Conservation (phyloP, 2,113 vertebrate genomes). For the Oncorhynchus kisutch region DNA sequence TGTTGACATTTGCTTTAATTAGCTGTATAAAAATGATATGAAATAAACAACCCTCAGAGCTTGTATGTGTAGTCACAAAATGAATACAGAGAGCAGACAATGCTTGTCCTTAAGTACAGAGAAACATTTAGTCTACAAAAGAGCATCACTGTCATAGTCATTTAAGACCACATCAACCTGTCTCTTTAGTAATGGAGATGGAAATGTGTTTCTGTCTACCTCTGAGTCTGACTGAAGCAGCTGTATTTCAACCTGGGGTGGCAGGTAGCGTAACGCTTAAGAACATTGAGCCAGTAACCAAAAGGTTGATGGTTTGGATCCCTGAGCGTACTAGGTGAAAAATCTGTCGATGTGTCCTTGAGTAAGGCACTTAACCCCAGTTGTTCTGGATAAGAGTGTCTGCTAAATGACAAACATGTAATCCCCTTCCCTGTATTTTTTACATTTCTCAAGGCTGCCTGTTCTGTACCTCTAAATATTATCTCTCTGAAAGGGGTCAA, state of each 20-base stretch:
- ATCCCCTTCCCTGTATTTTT: constrained; percentile 21
- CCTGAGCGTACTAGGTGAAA: too few relatives aligned
- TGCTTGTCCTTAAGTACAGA: neutral
- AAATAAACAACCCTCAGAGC: too few relatives aligned
- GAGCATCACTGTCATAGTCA: constrained; percentile 5
- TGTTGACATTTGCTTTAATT: too few relatives aligned
- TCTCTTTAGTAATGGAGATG: constrained; percentile 10
- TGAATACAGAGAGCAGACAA: neutral
- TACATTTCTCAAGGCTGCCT: constrained; percentile 13
- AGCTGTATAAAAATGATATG: too few relatives aligned
- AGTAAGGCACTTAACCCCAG: too few relatives aligned
- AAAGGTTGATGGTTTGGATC: too few relatives aligned
- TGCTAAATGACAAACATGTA: too few relatives aligned
- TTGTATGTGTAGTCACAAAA: neutral
- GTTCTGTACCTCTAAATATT: neutral
- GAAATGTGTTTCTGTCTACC: constrained; percentile 5
- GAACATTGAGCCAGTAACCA: too few relatives aligned
- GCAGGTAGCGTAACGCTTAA: too few relatives aligned
- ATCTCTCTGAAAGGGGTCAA: neutral
- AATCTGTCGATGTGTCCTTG: too few relatives aligned
- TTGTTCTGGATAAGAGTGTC: too few relatives aligned
- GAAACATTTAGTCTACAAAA: neutral
- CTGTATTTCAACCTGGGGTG: neutral
- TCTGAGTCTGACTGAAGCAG: constrained; percentile 14
- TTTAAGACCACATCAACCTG: constrained; percentile 15